Evolutionary conservation across 2,888 invertebrate genomes (phyloP).

Genomic region (Alloplasta piceator): DNA sequence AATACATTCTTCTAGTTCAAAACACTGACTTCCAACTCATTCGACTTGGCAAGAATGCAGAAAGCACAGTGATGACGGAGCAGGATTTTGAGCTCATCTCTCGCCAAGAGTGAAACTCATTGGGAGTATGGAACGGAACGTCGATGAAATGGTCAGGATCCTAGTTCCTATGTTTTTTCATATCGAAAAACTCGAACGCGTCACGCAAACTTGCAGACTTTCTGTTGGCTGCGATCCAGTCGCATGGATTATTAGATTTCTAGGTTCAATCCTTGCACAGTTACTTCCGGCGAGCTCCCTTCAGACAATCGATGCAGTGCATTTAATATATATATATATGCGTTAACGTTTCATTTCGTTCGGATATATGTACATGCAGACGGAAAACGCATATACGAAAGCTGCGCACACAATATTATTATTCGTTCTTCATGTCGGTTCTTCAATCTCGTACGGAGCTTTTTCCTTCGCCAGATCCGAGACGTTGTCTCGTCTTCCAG

Average conservation of each 20-base stretch:
- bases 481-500: constrained; percentile 10
- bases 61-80: constrained; percentile 24
- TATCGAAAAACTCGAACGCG: constrained; percentile 36
- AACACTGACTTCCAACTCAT: constrained; percentile 11
- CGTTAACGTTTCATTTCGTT: neutral
- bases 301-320: constrained; percentile 70
- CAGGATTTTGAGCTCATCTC: constrained; percentile 29
- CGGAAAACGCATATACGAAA: neutral
- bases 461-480: constrained; percentile 20
- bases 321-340: constrained; percentile 13
- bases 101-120: constrained; percentile 34
- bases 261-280: constrained; percentile 35
- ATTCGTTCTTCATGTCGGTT: constrained; percentile 4
- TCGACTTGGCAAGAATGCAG: constrained; percentile 34
- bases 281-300: constrained; percentile 49
- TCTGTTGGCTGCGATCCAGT: constrained; percentile 75
- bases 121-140: constrained; percentile 40
- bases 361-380: constrained; percentile 4
- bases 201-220: constrained; percentile 71
- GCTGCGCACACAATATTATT: constrained; percentile 16
- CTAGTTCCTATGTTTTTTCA: constrained; percentile 25
- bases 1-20: neutral
- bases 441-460: constrained; percentile 30
- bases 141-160: constrained; percentile 34
- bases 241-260: constrained; percentile 76